These are phyloP conservation scores for Oryctes rhinoceros DNA, from an alignment of 1,140 invertebrate genomes.

Conservation along the genomic window DNA sequence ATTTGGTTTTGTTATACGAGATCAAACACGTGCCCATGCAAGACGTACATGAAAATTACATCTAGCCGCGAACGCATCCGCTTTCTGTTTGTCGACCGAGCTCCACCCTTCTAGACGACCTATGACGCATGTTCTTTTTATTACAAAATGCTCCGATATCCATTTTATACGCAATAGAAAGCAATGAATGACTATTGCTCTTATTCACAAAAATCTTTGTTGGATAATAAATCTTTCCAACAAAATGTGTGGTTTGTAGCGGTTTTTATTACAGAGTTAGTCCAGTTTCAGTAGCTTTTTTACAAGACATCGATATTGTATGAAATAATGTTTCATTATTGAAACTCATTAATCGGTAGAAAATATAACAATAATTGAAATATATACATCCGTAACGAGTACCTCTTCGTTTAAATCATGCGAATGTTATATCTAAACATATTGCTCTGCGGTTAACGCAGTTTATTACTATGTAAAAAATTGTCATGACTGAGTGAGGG, in stretches of 20 bases:
- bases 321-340: too few species aligned
- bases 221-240: neutral
- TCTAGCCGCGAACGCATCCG: conserved; percentile 39
- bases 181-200: neutral
- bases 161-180: neutral
- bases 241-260: neutral
- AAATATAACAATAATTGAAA: too few species aligned
- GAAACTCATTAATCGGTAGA: too few species aligned
- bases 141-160: neutral
- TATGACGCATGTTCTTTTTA: conserved; percentile 16
- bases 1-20: neutral
- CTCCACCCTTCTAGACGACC: conserved; percentile 9
- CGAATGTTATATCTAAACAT: too few species aligned
- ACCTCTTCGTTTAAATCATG: too few species aligned
- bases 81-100: neutral
- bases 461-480: too few species aligned
- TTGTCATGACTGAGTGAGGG: too few species aligned
- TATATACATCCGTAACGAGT: too few species aligned
- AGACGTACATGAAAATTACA: conserved; percentile 45
- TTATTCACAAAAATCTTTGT: too few species aligned
- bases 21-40: conserved; percentile 40
- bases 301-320: too few species aligned
- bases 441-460: too few species aligned
- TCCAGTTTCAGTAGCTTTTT: too few species aligned
- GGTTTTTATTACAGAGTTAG: neutral